Conservation (phyloP, 2,113 vertebrate genomes). For the Psittacara wagleri region DNA sequence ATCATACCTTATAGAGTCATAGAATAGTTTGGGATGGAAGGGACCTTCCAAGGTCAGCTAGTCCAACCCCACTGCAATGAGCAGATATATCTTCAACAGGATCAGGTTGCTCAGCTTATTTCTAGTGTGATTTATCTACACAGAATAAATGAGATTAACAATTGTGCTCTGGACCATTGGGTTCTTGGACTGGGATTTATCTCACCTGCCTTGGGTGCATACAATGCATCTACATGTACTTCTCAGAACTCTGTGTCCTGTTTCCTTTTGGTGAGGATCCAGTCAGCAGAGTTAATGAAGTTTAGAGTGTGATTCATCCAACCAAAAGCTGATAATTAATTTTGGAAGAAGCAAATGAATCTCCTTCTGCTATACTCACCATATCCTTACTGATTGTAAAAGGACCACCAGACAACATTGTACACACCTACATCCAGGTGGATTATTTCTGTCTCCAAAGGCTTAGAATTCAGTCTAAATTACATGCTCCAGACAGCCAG, state of each 20-base stretch:
- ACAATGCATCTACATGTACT: neutral
- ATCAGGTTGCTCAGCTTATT: neutral
- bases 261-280: neutral
- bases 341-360: neutral
- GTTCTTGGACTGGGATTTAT: neutral
- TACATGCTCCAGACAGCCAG: neutral
- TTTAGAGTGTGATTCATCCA: neutral
- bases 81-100: neutral
- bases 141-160: neutral
- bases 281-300: neutral
- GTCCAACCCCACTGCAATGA: neutral
- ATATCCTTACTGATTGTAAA: neutral
- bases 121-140: neutral
- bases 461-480: neutral
- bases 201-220: neutral
- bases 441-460: neutral
- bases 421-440: neutral
- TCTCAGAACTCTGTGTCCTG: neutral
- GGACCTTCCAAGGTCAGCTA: neutral
- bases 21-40: neutral
- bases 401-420: neutral
- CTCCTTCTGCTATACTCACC: neutral
- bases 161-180: fast-evolving
- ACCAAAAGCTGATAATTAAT: neutral
- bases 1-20: neutral